phyloP scores from a whole-genome alignment of 2,797 vertebrate species.

The Carcharodon carcharias region DNA sequence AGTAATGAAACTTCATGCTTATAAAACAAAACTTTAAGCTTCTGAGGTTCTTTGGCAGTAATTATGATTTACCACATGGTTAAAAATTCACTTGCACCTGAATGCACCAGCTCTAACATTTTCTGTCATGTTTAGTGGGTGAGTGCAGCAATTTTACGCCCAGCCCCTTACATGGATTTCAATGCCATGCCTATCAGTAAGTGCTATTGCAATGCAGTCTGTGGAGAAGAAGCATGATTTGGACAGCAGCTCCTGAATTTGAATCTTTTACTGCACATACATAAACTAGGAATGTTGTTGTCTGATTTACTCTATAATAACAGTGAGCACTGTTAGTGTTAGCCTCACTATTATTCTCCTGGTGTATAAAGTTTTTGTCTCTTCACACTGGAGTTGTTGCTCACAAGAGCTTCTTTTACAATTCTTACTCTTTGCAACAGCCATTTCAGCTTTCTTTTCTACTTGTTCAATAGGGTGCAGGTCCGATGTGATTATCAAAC shows the following conservation, averaged over 20 bases:
- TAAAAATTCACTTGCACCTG: not conserved
- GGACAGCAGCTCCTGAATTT: not conserved
- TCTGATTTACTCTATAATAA: not conserved
- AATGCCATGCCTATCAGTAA: not conserved
- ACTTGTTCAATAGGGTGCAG: not conserved
- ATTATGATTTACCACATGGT: not conserved
- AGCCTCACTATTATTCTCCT: not conserved
- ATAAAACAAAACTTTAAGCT: not conserved
- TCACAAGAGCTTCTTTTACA: not conserved
- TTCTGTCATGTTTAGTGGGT: not conserved
- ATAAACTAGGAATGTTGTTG: not conserved
- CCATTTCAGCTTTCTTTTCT: not conserved
- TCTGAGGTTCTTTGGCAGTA: not conserved
- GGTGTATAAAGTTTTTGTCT: not conserved
- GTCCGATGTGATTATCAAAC: slow-evolving; percentile 22
- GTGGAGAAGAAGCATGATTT: not conserved
- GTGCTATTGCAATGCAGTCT: not conserved
- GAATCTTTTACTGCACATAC: too few species aligned
- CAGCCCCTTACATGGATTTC: not conserved
- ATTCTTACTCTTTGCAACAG: not conserved
- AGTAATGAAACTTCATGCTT: not conserved
- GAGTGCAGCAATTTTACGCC: not conserved
- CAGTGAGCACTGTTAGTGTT: too few species aligned
- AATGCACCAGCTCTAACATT: not conserved
- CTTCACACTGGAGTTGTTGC: not conserved